Base-by-base conservation (phyloP, 2,797 vertebrate species). In the Spheniscus humboldti region DNA sequence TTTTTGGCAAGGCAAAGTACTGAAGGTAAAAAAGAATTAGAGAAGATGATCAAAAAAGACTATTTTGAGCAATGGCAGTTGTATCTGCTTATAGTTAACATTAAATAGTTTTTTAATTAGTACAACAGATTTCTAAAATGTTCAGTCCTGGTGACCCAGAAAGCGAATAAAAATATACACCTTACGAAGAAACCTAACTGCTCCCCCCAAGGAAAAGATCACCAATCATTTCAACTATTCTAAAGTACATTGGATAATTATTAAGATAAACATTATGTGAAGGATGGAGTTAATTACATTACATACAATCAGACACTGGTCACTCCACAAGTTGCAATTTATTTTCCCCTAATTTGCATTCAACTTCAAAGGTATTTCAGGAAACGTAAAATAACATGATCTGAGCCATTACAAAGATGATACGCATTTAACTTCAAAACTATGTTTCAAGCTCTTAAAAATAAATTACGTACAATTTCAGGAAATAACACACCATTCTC, bases 321-420 rank as follows among this genome's bases (percentile, higher is more conserved):
- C 97, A 98, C 95, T 96, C 97, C 94, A 96, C 95, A 97, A 98
- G 96, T 98, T 97, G 97, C 98, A 98, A 99, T 99, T 98, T 97
- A 98, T 98, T 98, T 98, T 97, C 95, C 92, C 94, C 81, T 99
- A 98, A 99, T 98, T 98, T 97, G 79, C 94, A 96, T 98, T 97
- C 98, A 97, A 97, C 98, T 98, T 98, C 97, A 98, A 98, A 97
- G 76, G 94, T 98, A 98, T 98, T 98, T 97, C 96, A 91, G 86
- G 96, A 95, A 92, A 94, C 94, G 92, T 96, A 97, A 98, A 98
- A 98, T 95, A 96, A 96, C 86, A 94, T 77, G 90, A 98, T 97
- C 97, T 86, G 94, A 97, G 96, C 66, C 97, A 84, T 97, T 98
- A 97, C 97, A 97, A 96, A 96, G 81, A 97, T 79, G 87, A 95